Evolutionary conservation across 2,888 invertebrate species (phyloP).

Genomic region (Campopleginae sp.): DNA sequence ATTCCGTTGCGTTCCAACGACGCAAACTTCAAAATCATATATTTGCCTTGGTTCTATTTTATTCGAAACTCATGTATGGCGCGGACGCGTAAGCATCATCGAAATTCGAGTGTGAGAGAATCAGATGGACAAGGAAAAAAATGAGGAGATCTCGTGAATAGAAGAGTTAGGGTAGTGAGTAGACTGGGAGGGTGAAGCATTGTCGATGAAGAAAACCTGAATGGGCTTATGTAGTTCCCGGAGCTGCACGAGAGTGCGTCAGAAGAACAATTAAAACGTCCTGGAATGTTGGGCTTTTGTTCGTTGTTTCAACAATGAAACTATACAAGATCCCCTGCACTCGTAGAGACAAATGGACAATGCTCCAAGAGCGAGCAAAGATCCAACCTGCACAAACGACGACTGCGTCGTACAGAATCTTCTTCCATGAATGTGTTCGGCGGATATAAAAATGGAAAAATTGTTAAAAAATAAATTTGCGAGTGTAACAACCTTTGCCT

Average conservation of each 20-base stretch:
- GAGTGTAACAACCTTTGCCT: neutral
- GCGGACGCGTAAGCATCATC: conserved; percentile 21
- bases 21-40: no score
- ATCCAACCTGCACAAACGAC: conserved; percentile 1
- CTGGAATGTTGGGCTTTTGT: conserved; percentile 65
- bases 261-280: conserved; percentile 66
- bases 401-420: neutral
- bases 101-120: conserved; percentile 40
- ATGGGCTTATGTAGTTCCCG: conserved; percentile 44
- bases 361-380: neutral
- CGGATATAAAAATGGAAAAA: conserved; percentile 10
- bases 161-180: conserved; percentile 14
- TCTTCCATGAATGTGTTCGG: neutral
- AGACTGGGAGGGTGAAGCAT: conserved; percentile 42
- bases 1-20: no score
- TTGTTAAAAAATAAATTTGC: conserved; percentile 1
- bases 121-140: conserved; percentile 28
- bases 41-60: neutral
- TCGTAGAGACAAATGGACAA: conserved; percentile 48
- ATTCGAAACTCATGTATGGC: conserved; percentile 5
- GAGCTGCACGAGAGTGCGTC: conserved; percentile 55
- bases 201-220: conserved; percentile 58
- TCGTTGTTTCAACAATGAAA: conserved; percentile 59
- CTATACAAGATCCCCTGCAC: conserved; percentile 25
- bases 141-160: conserved; percentile 51